Evolutionary conservation across 92 coral and sea anemone species (phyloP).

Genomic region (Micromussa lordhowensis): DNA sequence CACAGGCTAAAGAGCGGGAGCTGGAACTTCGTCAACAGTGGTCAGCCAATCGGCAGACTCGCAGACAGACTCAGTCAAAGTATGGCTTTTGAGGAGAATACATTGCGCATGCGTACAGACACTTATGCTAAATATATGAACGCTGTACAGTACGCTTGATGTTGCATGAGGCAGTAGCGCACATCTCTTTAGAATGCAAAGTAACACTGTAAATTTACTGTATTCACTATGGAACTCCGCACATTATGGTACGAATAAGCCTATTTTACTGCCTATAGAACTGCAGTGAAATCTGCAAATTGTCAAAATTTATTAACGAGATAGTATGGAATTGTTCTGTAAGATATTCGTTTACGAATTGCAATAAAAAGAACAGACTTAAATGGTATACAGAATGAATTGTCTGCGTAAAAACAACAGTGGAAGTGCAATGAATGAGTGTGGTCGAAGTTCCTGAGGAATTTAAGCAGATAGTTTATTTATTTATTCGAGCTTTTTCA

Average conservation of each 20-base stretch:
- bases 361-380: not conserved
- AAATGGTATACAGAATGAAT: not conserved
- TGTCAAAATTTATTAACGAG: not conserved
- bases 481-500: too few species aligned
- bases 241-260: not conserved
- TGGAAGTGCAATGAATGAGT: too few species aligned
- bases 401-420: not conserved
- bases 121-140: too few species aligned
- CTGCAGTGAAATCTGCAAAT: not conserved
- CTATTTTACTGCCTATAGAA: too few species aligned
- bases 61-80: slow-evolving; percentile 93
- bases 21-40: slow-evolving; percentile 95
- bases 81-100: slow-evolving; percentile 78
- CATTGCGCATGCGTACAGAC: not conserved
- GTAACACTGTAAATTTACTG: too few species aligned
- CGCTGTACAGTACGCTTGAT: not conserved
- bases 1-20: slow-evolving; percentile 89
- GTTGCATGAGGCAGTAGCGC: not conserved
- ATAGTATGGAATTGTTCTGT: not conserved
- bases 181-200: too few species aligned
- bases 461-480: too few species aligned
- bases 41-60: slow-evolving; percentile 93
- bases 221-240: too few species aligned
- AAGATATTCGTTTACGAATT: not conserved
- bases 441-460: too few species aligned